Evolutionary conservation across 2,113 vertebrate species (phyloP).

Genomic region (Puffinus mauretanicus): DNA sequence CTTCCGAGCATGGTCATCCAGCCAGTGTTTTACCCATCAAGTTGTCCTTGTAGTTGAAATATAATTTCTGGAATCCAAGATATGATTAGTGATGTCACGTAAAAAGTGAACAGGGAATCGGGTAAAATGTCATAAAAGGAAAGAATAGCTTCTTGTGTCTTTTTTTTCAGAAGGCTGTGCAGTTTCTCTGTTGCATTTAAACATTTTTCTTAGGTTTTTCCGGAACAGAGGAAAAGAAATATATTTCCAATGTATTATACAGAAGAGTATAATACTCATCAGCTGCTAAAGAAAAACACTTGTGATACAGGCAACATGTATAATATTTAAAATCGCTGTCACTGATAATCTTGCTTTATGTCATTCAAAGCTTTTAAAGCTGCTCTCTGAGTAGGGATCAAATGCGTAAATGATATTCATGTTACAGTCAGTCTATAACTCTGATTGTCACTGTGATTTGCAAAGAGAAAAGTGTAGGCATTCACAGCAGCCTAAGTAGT

Average conservation of each 20-base stretch:
- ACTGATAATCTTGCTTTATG: conserved; percentile 27
- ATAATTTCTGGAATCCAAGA: neutral
- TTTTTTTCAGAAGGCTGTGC: neutral
- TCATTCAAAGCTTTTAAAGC: conserved; percentile 17
- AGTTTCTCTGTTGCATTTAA: neutral
- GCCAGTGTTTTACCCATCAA: neutral
- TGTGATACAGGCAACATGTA: neutral
- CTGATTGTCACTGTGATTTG: conserved; percentile 17
- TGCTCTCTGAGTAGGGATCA: conserved; percentile 16
- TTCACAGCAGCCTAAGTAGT: conserved; percentile 41
- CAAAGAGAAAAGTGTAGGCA: conserved; percentile 1
- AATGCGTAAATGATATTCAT: conserved; percentile 35
- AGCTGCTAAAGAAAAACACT: neutral
- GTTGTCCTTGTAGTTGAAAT: neutral
- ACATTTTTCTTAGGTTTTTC: neutral
- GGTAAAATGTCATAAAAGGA: neutral
- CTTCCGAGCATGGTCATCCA: neutral
- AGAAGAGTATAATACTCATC: conserved; percentile 1
- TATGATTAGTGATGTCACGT: neutral
- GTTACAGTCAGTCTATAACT: conserved; percentile 34
- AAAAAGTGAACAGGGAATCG: neutral
- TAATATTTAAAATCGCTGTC: conserved; percentile 50
- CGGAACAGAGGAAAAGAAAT: neutral
- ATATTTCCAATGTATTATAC: neutral
- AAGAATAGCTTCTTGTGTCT: neutral